Percentiles rank a stretch among this genome's conserved stretches.
phyloP scores from a whole-genome alignment of 2,888 invertebrate species.

The Chloroclystis v-ata region DNA sequence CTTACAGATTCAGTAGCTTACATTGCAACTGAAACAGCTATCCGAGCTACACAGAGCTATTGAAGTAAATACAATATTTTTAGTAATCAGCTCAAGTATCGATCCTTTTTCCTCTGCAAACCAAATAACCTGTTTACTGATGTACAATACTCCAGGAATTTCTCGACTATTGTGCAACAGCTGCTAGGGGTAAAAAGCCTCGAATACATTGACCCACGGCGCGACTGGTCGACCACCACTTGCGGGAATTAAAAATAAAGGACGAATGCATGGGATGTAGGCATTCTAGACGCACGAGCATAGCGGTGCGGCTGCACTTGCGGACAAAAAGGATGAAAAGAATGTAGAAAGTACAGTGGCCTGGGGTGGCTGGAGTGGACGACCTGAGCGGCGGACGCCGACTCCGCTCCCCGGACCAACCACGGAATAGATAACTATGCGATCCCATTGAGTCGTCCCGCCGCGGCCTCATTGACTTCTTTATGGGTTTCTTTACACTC shows the following conservation, averaged over 20 bases:
- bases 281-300: conserved; percentile 57
- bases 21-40: too few relatives aligned
- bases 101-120: conserved; percentile 14
- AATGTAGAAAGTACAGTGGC: conserved; percentile 62
- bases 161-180: conserved; percentile 73
- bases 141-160: conserved; percentile 57
- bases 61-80: too few relatives aligned
- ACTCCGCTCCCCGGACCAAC: conserved; percentile 30
- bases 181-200: conserved; percentile 70
- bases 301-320: conserved; percentile 34
- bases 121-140: conserved; percentile 45
- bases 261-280: conserved; percentile 56
- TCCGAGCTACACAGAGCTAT: too few relatives aligned
- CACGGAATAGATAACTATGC: conserved; percentile 23
- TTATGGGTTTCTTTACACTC: background rate
- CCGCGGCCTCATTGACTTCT: conserved; percentile 29
- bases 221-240: conserved; percentile 64
- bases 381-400: conserved; percentile 42
- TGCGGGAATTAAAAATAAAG: conserved; percentile 69
- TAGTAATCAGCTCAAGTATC: conserved; percentile 2
- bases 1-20: too few relatives aligned
- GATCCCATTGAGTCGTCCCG: conserved; percentile 23
- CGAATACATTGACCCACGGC: conserved; percentile 62
- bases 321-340: conserved; percentile 47
- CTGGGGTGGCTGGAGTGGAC: conserved; percentile 46